Base-by-base conservation (phyloP, 2,797 vertebrate species). In the Gadopsis bispinosus region DNA sequence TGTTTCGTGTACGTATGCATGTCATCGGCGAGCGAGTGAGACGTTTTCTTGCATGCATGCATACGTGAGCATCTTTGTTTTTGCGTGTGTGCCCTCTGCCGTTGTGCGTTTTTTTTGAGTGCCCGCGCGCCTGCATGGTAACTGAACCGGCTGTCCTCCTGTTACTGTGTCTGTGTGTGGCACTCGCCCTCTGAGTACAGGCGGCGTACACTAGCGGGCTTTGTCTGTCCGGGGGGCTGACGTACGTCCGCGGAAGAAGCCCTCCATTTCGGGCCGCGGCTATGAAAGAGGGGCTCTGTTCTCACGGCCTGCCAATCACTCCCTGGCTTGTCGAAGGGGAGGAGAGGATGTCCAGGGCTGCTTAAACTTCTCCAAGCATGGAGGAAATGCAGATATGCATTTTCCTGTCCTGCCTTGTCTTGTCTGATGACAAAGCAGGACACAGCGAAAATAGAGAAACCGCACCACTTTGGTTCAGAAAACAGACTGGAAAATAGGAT, bases 101-200 rank as follows among this genome's bases (percentile, higher is more conserved):
- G 31, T 37, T 12, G n/a, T 20, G 31, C 16, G 4, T 64, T 29
- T 53, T 29, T 51, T 37, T 67, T 19, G 35, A 10, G 69, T 0
- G n/a, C 19, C 54, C 5, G 8, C 4, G 29, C 22, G 17, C n/a
- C 37, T 54, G 59, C 37, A n/a, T 10, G 35, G 93, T 95, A 95
- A 96, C 84, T 54, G 60, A 87, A 91, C 56, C 80, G 43, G 61
- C 75, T 55, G 73, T 85, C 83, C 80, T 88, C 79, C 85, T 85
- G 79, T 88, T 74, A 73, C 94, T 91, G 91, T 92, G 94, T 95
- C 93, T 93, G 89, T 75, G 88, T 89, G 89, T 88, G 89, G 87
- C 83, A 20, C 79, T 76, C 35, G 69, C 86, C 37, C 81, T 64
- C 85, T 63, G 85, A 79, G 77, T 76, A 79, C 88, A 73, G 72